Evolutionary conservation across 2,797 vertebrate genomes (phyloP).

Genomic region (Syngnathus acus): DNA sequence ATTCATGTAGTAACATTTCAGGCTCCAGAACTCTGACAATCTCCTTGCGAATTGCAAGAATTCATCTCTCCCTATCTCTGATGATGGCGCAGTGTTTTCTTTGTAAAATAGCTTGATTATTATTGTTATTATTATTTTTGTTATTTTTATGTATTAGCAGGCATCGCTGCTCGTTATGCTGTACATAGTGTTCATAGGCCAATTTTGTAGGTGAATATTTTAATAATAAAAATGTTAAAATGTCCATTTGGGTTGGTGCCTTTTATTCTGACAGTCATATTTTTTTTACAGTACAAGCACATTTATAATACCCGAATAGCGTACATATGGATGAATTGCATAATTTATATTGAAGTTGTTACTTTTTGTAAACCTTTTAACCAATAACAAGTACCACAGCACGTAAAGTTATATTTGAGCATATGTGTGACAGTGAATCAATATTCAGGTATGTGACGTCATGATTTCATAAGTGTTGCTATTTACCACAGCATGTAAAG

Average conservation of each 20-base stretch:
- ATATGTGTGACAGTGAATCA: no score
- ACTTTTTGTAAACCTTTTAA: no score
- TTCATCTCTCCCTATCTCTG: constrained; percentile 30
- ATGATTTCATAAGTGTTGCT: not conserved
- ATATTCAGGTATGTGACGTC: no score
- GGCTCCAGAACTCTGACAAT: constrained; percentile 11
- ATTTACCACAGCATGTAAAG: constrained; percentile 3
- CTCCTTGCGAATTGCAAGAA: constrained; percentile 26
- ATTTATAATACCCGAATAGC: not conserved
- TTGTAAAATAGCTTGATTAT: constrained; percentile 42
- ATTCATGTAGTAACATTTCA: no score
- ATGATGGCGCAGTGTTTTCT: constrained; percentile 38
- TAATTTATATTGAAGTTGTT: no score
- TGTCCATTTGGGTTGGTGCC: not conserved
- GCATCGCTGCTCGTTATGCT: constrained; percentile 57
- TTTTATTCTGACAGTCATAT: not conserved
- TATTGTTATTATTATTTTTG: not conserved
- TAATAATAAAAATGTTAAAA: constrained; percentile 78
- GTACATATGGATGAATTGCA: not conserved
- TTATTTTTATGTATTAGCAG: constrained; percentile 49
- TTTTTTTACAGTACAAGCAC: not conserved
- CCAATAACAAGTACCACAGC: no score
- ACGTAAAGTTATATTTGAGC: no score
- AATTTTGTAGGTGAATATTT: constrained; percentile 81
- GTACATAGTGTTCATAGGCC: constrained; percentile 80